phyloP scores from a whole-genome alignment of 2,888 invertebrate genomes.

The Clanis bilineata region DNA sequence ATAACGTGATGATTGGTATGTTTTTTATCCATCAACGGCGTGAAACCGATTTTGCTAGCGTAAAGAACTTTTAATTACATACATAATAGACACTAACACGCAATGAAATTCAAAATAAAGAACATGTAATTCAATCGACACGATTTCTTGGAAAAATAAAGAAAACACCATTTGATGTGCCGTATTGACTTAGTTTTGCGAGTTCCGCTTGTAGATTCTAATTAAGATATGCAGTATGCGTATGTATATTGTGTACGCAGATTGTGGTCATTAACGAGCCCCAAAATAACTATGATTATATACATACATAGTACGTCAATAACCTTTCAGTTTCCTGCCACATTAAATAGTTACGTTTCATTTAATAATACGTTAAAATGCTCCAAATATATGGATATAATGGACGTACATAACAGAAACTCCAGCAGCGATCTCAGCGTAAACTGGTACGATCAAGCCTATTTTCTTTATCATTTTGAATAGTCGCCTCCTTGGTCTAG shows the following conservation, averaged over 20 bases:
- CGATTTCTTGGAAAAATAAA: not conserved
- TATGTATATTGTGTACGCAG: not conserved
- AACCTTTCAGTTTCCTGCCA: not conserved
- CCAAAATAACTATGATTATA: not conserved
- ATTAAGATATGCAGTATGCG: not conserved
- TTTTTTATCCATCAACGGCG: slow-evolving; percentile 20
- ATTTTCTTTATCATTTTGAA: too few relatives aligned
- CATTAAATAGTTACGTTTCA: not conserved
- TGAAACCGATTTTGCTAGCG: not conserved
- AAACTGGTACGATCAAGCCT: too few relatives aligned
- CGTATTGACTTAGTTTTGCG: not conserved
- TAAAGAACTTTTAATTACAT: slow-evolving; percentile 12
- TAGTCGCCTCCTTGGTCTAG: too few relatives aligned
- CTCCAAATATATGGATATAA: too few relatives aligned
- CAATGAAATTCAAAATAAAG: slow-evolving; percentile 23
- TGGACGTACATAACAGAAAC: too few relatives aligned
- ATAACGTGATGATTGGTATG: slow-evolving; percentile 34
- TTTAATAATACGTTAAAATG: not conserved
- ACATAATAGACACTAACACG: slow-evolving; percentile 18
- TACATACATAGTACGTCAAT: not conserved
- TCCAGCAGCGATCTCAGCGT: too few relatives aligned
- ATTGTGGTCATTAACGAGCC: not conserved
- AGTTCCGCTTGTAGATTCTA: slow-evolving; percentile 1
- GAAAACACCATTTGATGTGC: not conserved
- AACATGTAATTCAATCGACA: slow-evolving; percentile 4